Evolutionary conservation across 1,140 invertebrate genomes (phyloP), one percentile per base, ranked within the genome.

Genomic region (Delia radicum): DNA sequence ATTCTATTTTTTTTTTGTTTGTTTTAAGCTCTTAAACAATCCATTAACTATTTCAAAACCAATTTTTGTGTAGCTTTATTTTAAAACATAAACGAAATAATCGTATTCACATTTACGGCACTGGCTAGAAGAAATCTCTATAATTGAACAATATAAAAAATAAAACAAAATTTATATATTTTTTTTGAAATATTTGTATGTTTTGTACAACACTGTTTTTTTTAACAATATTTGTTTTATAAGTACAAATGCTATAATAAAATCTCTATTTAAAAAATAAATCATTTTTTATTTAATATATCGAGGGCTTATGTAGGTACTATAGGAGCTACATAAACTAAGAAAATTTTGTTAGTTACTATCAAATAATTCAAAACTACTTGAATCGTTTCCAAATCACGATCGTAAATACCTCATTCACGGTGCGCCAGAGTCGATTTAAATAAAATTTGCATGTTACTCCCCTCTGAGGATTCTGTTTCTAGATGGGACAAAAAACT

Each of bases 21-120:
- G n/a, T n/a, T n/a, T n/a, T n/a, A n/a, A n/a, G n/a, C n/a, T n/a
- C n/a, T n/a, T n/a, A n/a, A n/a, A 73, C 73, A 74, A 42, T 75
- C 65, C 33, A 7, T 67, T 24, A 72, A 55, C 46, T 72, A 74
- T 77, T 69, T 75, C 18, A 76, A 26, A 75, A 74, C 55, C 55
- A n/a, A n/a, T n/a, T n/a, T 76, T 76, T 61, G 46, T 71, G 61
- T 61, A 42, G 37, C 37, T 42, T 42, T 15, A 42, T 42, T 10
- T 10, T 42, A 42, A 42, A 5, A 5, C n/a, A 13, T 5, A 6
- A 42, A 33, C 4, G 10, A 33, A 42, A 42, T 10, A 42, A 1
- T 42, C 10, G 7, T 42, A 42, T 3, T 42, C 37, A 42, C 37
- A 15, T 42, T 2, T 15, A 42, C n/a, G n/a, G 37, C 37, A 42